Evolutionary conservation across 2,888 invertebrate species (phyloP), one percentile per base, ranked within the genome.

Genomic region (Mongoloraphidia duomilia): DNA sequence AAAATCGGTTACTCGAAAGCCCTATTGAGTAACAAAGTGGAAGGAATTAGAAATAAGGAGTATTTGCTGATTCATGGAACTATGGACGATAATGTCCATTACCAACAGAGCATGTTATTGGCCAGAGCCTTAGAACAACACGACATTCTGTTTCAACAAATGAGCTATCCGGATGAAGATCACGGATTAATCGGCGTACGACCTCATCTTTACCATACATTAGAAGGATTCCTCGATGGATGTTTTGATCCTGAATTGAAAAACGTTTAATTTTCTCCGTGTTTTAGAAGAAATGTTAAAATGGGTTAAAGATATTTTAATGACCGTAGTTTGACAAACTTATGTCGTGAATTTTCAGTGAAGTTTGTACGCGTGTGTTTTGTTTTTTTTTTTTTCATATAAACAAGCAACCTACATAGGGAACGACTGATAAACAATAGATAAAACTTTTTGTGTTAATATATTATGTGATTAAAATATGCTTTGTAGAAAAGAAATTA

Each of bases 1-100:
- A 62, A 73, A 13, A 62, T 65, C 34, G 89, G 85, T 34, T 95
- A 95, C 64, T 69, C 75, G 44, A 73, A 75, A 37, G 83, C 89
- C 1, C 84, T 90, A 53, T 74, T 96, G 6, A 76, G 89, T 34
- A 79, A 78, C 51, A 79, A 76, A 58, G 77, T 75, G 36, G 71
- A 74, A 42, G 68, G 67, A 37, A 65, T 73, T 54, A 67, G 73
- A 11, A 74, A 79, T 59, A 92, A 94, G 65, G 78, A 83, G 53
- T 94, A 86, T 68, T 81, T 95, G 65, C 68, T 98, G 47, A 81
- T 95, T 52, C 97, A 97, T 67, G 97, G 97, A 49, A 94, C 94
- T 2, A 81, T 87, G 12, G 92, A 92, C 62, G 91, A 92, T 65
- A 97, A 97, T 67, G 97, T 97, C 1, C 97, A 97, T 67, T 96